Conservation (phyloP, 2,113 vertebrate species). For the Electrona antarctica region DNA sequence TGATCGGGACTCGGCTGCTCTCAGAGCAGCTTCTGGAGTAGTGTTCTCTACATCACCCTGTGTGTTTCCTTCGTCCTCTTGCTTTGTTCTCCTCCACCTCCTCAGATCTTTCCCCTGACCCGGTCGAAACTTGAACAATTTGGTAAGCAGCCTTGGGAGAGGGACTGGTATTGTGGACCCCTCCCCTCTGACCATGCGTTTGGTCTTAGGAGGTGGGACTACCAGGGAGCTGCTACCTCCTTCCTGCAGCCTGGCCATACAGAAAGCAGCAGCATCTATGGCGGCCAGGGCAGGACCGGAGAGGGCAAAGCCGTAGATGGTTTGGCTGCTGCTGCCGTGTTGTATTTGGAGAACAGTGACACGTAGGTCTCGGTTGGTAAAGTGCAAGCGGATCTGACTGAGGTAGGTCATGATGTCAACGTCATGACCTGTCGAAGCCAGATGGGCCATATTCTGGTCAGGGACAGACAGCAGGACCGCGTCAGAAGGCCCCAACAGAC, state of each 20-base stretch:
- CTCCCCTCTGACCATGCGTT: conserved; percentile 54
- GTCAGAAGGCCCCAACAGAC: conserved; percentile 87
- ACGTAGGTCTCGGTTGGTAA: conserved; percentile 87
- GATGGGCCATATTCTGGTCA: conserved; percentile 56
- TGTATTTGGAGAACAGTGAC: conserved; percentile 82
- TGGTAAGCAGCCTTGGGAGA: conserved; percentile 69
- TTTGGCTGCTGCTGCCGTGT: conserved; percentile 75
- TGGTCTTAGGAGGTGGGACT: conserved; percentile 73
- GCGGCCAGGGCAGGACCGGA: conserved; percentile 47
- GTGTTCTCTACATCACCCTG: conserved; percentile 46
- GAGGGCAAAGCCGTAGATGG: conserved; percentile 80
- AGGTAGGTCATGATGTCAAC: conserved; percentile 92
- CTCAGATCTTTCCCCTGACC: conserved; percentile 79
- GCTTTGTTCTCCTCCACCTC: conserved; percentile 73
- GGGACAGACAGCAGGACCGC: conserved; percentile 87
- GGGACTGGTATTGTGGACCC: conserved; percentile 73
- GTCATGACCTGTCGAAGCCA: conserved; percentile 24
- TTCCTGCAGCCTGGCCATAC: conserved; percentile 74
- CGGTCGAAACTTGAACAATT: conserved; percentile 61
- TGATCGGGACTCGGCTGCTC: conserved; percentile 18
- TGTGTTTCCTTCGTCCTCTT: conserved; percentile 66
- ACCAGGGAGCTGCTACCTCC: conserved; percentile 55
- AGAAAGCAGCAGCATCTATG: conserved; percentile 70
- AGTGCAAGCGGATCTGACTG: conserved; percentile 89
- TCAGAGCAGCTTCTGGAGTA: conserved; percentile 50